Evolutionary conservation across 2,797 vertebrate genomes (phyloP).

Genomic region (Spondyliosoma cantharus): DNA sequence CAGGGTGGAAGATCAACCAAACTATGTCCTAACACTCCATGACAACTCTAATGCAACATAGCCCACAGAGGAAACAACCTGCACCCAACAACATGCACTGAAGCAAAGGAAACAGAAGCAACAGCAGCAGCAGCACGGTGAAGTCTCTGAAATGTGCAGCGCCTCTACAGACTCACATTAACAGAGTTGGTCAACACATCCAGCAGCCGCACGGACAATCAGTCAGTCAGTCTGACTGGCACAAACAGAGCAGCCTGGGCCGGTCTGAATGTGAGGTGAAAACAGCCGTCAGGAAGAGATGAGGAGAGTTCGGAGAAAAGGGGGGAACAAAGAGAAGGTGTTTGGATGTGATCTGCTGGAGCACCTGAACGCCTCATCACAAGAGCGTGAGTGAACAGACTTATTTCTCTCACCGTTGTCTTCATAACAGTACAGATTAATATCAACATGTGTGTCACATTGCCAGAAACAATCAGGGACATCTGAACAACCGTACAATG

Average conservation of each 20-base stretch:
- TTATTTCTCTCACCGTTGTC: constrained; percentile 7
- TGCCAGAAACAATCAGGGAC: too few relatives aligned
- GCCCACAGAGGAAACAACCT: constrained; percentile 56
- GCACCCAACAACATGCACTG: constrained; percentile 55
- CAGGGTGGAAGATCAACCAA: constrained; percentile 51
- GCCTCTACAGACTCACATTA: constrained; percentile 44
- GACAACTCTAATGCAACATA: constrained; percentile 22
- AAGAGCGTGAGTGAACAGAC: constrained; percentile 87
- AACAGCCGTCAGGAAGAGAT: constrained; percentile 62
- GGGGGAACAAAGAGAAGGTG: constrained; percentile 88
- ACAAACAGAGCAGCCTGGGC: constrained; percentile 15
- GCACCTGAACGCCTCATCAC: constrained; percentile 85
- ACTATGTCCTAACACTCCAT: constrained; percentile 42
- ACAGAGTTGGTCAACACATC: constrained; percentile 38
- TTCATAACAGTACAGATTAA: background rate
- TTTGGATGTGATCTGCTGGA: constrained; percentile 94
- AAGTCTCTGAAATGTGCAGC: constrained; percentile 60
- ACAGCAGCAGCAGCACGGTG: constrained; percentile 16
- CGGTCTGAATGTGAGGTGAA: constrained; percentile 69
- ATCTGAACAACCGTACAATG: too few relatives aligned
- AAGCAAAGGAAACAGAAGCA: constrained; percentile 50
- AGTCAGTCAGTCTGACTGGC: constrained; percentile 9
- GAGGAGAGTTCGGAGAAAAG: constrained; percentile 86
- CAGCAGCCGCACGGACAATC: background rate
- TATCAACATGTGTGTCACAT: too few relatives aligned